Base-by-base conservation (phyloP, 2,797 vertebrate species). In the Clarias platycephalus region DNA sequence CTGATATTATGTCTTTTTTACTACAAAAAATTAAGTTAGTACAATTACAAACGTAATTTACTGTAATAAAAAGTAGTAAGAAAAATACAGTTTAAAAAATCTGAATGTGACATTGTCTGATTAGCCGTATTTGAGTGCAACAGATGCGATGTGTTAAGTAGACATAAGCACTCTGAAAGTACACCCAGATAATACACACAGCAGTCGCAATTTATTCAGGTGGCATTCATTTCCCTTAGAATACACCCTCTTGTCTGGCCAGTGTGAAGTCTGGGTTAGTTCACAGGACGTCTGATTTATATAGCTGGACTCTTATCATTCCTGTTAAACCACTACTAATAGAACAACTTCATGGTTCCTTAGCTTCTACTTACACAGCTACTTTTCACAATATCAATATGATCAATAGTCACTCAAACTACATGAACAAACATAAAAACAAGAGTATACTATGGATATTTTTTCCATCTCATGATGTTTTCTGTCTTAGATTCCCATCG, bases 261-360 rank as follows among this genome's bases (percentile, higher is more conserved):
- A 90, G 91, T 63, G 90, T 92, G 91, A 93, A 86, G 92, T 94
- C 93, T 94, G 89, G 88, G 44, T 20, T 28, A 58, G 83, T 84
- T 87, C 60, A 75, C 31, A 67, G 84, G 84, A 88, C 87, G 67
- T 85, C 70, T 84, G 92, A 82, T 92, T 92, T 93, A 90, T 93
- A 91, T 92, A 90, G 86, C 89, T 3, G 90, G 62, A 85, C 64
- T 91, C 92, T 92, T 88, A 92, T 89, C 85, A 91, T 87, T 82
- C 87, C 83, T 77, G 86, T 88, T 90, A 90, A 88, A 88, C 62
- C 88, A 53, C 22, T 37, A 86, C 88, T 82, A 70, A 82, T 82
- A 24, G 60, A 80, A 8, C 22, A 40, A 80, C 24, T 49, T 37
- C 40, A 49, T 64, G 40, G 58, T 80, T 49, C 4, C 37, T 22